Evolutionary conservation across 2,888 invertebrate species (phyloP), one percentile per base, ranked within the genome.

Genomic region (Chrysopilus asiliformis): DNA sequence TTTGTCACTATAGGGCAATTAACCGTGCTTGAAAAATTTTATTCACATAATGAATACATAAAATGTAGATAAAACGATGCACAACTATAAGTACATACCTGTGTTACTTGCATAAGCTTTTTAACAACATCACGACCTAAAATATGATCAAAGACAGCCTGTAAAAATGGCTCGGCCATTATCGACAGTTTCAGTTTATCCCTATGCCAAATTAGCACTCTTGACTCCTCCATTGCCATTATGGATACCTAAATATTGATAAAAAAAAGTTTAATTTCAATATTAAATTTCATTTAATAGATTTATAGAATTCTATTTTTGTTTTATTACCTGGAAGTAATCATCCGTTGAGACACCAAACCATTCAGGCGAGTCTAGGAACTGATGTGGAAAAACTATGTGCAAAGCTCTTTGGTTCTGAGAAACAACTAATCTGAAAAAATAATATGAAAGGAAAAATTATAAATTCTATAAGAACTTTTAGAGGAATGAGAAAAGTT

Each of bases 291-390:
- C 18, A 17, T 20, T 32, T 19, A 8, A 4, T n/a, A 20, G 10
- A 13, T n/a, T 4, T 7, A 32, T 2, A 20, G 6, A 13, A 19
- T 19, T 4, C 3, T 10, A 17, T 20, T 18, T 7, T n/a, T n/a
- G n/a, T 2, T 19, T 28, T 16, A n/a, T 51, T 64, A 82, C 84
- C 72, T 86, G 85, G 64, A 85, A 86, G 58, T 71, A 81, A 57
- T 85, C 85, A 56, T 85, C 83, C 19, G 84, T 83, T 37, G 83
- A 82, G 31, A 85, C 84, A 43, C 84, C 84, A 62, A 86, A 86
- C 82, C 85, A 86, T 67, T 86, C 86, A 34, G 86, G 84, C 44
- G 84, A 84, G 66, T 86, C 86, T 47, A 86, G 72, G 68, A 86
- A 86, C 66, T 86, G 85, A 67, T 83, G 81, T 39, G 80, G 79